phyloP scores from a whole-genome alignment of 2,113 vertebrate genomes.

The Etheostoma cragini region DNA sequence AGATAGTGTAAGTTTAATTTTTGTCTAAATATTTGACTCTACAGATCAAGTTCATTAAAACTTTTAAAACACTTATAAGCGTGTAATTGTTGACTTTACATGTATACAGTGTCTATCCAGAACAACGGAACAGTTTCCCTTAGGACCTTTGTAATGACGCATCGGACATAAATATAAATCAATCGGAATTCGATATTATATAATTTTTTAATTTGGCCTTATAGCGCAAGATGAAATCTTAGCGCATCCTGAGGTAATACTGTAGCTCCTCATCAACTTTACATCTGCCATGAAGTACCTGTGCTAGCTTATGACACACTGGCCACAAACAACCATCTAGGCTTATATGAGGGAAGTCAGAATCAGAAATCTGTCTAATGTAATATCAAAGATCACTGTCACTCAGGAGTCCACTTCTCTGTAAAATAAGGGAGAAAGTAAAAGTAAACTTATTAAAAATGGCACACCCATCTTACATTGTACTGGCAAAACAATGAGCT shows the following conservation, averaged over 20 bases:
- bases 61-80: neutral
- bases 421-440: neutral
- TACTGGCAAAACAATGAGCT: neutral
- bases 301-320: neutral
- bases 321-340: neutral
- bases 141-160: neutral
- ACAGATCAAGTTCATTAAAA: neutral
- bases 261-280: neutral
- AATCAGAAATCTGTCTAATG: conserved; percentile 5
- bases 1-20: neutral
- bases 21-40: neutral
- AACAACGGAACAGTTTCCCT: neutral
- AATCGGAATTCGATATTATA: conserved; percentile 14
- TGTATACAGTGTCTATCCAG: neutral
- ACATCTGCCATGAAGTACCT: neutral
- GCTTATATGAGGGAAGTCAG: neutral
- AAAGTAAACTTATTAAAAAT: neutral
- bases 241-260: neutral
- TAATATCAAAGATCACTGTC: neutral
- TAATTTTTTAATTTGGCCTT: conserved; percentile 6
- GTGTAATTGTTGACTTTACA: neutral
- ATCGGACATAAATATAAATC: neutral
- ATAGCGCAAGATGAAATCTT: conserved; percentile 3
- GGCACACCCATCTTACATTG: neutral
- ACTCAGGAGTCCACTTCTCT: neutral